Evolutionary conservation across 35 echinoderm and acorn worm species (phyloP).

Genomic region (Ptychodera flava): DNA sequence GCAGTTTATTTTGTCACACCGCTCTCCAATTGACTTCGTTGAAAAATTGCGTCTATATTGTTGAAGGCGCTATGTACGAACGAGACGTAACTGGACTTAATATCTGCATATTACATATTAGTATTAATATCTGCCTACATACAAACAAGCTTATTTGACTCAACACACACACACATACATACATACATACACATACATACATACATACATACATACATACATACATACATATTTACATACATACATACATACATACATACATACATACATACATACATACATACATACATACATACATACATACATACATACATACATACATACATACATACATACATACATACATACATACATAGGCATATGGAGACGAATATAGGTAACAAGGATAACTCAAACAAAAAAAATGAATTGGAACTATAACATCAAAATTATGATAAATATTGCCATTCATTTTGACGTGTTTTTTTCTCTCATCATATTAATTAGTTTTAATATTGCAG

Average conservation of each 20-base stretch:
- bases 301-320: neutral
- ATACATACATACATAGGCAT: too few relatives aligned
- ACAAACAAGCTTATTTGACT: neutral
- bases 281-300: conserved; percentile 2
- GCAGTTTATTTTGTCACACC: neutral
- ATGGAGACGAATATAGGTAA: too few relatives aligned
- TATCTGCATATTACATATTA: neutral
- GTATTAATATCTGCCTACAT: neutral
- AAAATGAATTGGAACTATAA: too few relatives aligned
- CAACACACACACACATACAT: neutral
- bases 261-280: neutral
- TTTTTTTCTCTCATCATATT: too few relatives aligned
- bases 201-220: neutral
- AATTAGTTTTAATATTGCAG: too few relatives aligned
- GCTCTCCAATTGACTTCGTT: neutral
- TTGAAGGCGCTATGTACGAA: neutral
- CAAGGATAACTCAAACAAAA: too few relatives aligned
- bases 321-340: neutral
- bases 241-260: neutral
- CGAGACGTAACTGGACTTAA: neutral
- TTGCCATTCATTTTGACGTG: too few relatives aligned
- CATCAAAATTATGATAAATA: too few relatives aligned
- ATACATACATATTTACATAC: neutral
- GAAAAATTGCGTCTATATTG: neutral
- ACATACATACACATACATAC: neutral